Evolutionary conservation across 2,888 invertebrate species (phyloP).

Genomic region (Laspeyria flexula): DNA sequence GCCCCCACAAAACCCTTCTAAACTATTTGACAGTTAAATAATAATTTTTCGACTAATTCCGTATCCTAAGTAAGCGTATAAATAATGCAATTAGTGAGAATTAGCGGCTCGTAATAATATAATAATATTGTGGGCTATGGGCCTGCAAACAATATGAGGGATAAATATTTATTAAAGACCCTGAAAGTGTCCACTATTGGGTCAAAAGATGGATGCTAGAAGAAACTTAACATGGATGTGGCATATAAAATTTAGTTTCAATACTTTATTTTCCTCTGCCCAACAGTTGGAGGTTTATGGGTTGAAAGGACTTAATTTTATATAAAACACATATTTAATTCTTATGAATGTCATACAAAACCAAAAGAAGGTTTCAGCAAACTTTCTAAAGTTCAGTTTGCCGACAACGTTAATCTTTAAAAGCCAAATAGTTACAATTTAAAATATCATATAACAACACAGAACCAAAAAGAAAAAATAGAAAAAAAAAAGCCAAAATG

Average conservation of each 20-base stretch:
- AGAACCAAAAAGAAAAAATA: no score
- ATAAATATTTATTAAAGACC: constrained; percentile 83
- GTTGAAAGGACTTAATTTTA: no score
- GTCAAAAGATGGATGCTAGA: constrained; percentile 50
- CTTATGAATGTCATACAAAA: no score
- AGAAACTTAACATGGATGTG: constrained; percentile 49
- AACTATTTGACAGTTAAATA: constrained; percentile 19
- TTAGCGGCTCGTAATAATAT: constrained; percentile 48
- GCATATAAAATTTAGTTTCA: constrained; percentile 27
- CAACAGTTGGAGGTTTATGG: no score
- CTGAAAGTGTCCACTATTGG: constrained; percentile 80
- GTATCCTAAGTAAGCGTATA: constrained; percentile 74
- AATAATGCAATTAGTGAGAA: constrained; percentile 75
- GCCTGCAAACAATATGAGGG: constrained; percentile 73
- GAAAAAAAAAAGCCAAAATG: no score
- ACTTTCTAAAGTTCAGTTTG: no score
- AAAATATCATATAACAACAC: no score
- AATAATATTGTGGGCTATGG: constrained; percentile 58
- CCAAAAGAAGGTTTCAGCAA: no score
- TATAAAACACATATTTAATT: no score
- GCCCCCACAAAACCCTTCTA: neutral
- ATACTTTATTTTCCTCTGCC: no score
- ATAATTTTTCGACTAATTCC: constrained; percentile 35
- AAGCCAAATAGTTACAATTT: no score
- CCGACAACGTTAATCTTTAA: no score